Base-by-base conservation (phyloP, 2,113 vertebrate genomes). In the Pseudopodoces humilis region DNA sequence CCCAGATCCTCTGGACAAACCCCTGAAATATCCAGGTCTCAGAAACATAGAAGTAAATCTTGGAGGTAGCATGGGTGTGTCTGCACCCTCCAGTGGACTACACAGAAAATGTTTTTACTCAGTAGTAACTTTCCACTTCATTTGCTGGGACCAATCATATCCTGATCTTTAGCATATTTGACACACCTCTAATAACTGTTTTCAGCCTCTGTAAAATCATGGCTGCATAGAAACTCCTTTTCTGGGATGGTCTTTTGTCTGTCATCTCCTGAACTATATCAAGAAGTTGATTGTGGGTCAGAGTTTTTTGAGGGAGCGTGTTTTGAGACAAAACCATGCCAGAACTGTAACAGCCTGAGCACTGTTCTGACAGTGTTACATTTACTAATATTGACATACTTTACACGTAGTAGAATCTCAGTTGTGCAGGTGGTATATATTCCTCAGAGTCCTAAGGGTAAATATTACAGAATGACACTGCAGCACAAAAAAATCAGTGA, bases 31-130 rank as follows among this genome's bases (percentile, higher is more conserved):
- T 3, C 23, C 47, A 35, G 23, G 25, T 50, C 28, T 71, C 43
- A 3, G n/a, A 55, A 88, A 67, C 21, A 35, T 8, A 24, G 27
- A 60, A 72, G 28, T 20, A 49, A 71, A 55, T 30, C 39, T 68
- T 72, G 39, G 19, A 37, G 50, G 9, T 20, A 86, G 60, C 39
- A 31, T 4, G 14, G 6, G 20, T 80, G 90, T 76, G 15, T 50
- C 55, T 35, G 59, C 75, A 67, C 86, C 94, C 90, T 88, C 86
- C 95, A 77, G 90, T 70, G 95, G 94, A 63, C 30, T 52, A 50
- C 18, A 43, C 8, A 63, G n/a, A 92, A 93, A 86, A 77, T 10
- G 3, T 4, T 46, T 68, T 62, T 37, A 68, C 13, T 18, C 33
- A n/a, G 8, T 8, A 16, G 44, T 62, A 21, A 19, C n/a, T 53